Conservation (phyloP, 2,888 invertebrate genomes). For the Campopleginae sp. region DNA sequence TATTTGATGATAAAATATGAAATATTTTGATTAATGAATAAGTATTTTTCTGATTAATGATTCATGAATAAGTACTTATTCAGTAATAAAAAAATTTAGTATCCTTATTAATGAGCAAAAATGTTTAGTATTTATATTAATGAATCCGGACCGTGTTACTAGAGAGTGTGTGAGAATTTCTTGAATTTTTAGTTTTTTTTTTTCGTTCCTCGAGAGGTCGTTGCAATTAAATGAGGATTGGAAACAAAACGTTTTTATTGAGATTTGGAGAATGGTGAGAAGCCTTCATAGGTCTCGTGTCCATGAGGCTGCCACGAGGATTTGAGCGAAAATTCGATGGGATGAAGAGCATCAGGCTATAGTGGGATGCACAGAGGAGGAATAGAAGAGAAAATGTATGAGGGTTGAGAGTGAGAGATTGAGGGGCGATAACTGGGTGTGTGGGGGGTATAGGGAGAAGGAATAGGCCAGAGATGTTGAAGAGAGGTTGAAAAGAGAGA, state of each 20-base stretch:
- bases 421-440: conserved; percentile 35
- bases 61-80: no score
- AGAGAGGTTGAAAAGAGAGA: conserved; percentile 66
- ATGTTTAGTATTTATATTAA: no score
- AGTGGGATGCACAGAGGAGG: conserved; percentile 21
- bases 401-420: conserved; percentile 29
- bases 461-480: conserved; percentile 48
- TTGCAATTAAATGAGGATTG: no score
- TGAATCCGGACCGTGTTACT: neutral
- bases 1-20: no score
- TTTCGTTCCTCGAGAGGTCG: no score
- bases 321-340: conserved; percentile 49
- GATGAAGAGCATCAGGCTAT: conserved; percentile 39
- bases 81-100: no score
- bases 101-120: no score
- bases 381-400: conserved; percentile 5
- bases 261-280: conserved; percentile 35
- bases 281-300: conserved; percentile 13
- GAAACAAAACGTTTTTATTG: conserved; percentile 22
- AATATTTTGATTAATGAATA: no score
- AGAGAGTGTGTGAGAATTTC: neutral
- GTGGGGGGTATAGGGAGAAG: conserved; percentile 53
- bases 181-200: no score
- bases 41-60: no score
- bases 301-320: conserved; percentile 27